These are phyloP conservation scores for Drosophila novamexicana DNA, from an alignment of 1,140 invertebrate species.

Conservation along the genomic window DNA sequence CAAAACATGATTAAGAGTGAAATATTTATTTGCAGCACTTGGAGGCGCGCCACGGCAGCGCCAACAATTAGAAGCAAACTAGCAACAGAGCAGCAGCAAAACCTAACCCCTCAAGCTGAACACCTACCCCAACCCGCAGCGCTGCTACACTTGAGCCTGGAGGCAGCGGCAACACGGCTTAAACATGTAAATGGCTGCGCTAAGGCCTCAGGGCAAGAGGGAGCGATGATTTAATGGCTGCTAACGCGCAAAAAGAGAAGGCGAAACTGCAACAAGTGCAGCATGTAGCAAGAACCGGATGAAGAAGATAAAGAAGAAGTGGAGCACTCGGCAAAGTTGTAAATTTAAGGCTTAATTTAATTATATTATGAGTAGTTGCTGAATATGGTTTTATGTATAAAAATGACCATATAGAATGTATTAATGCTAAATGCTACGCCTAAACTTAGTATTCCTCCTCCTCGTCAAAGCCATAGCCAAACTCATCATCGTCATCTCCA, in stretches of 20 bases:
- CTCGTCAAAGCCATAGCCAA: conserved; percentile 82
- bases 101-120: background rate
- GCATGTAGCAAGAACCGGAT: conserved; percentile 6
- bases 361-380: conserved; percentile 56
- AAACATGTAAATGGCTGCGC: conserved; percentile 72
- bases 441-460: conserved; percentile 66
- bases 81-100: conserved; percentile 23
- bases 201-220: conserved; percentile 34
- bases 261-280: conserved; percentile 49
- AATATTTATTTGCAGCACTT: conserved; percentile 81
- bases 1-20: conserved; percentile 80
- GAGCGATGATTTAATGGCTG: conserved; percentile 70
- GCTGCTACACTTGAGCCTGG: conserved; percentile 11
- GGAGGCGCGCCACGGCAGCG: conserved; percentile 69
- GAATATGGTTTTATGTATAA: conserved; percentile 29
- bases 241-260: conserved; percentile 42
- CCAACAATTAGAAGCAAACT: conserved; percentile 73
- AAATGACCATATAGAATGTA: conserved; percentile 15
- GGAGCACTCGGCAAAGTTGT: background rate
- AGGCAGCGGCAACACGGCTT: conserved; percentile 61
- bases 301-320: background rate
- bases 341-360: conserved; percentile 56
- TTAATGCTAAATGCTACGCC: conserved; percentile 17
- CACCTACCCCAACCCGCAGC: background rate
- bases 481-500: conserved; percentile 76